phyloP scores from a whole-genome alignment of 2,888 invertebrate species.

The Harpalus rubripes region DNA sequence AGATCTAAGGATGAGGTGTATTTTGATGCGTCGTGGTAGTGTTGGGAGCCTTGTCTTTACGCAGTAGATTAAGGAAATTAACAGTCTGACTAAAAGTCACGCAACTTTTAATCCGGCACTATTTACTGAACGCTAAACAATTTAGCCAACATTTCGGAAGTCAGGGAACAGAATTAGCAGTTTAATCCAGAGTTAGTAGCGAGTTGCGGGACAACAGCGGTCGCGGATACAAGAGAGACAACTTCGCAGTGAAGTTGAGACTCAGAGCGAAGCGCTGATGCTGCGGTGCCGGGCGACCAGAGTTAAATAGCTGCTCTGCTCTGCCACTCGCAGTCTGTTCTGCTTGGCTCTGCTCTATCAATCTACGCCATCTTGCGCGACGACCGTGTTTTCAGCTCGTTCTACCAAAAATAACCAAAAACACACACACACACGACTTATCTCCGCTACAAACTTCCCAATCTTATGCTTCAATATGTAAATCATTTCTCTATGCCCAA shows the following conservation, averaged over 20 bases:
- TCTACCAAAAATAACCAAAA: background rate
- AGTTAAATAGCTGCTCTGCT: conserved; percentile 38
- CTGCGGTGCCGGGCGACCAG: conserved; percentile 11
- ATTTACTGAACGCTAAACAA: conserved; percentile 64
- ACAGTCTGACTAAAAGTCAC: conserved; percentile 63
- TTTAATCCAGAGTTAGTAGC: conserved; percentile 61
- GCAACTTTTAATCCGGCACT: conserved; percentile 67
- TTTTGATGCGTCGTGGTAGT: background rate
- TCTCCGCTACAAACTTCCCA: background rate
- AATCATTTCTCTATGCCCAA: background rate
- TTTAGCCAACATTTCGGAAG: conserved; percentile 64
- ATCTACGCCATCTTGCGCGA: conserved; percentile 20
- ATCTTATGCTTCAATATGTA: background rate
- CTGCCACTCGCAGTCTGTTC: background rate
- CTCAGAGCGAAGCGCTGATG: conserved; percentile 21
- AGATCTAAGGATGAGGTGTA: background rate
- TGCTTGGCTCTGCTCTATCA: background rate
- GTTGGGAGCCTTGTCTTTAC: conserved; percentile 30
- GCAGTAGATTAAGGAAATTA: conserved; percentile 63
- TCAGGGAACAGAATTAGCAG: conserved; percentile 62
- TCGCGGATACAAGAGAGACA: conserved; percentile 55
- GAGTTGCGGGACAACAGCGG: conserved; percentile 53
- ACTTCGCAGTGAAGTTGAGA: conserved; percentile 57
- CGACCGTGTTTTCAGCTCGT: conserved; percentile 9
- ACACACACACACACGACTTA: background rate